Evolutionary conservation across 2,797 vertebrate species (phyloP).

Genomic region (Silurus aristotelis): DNA sequence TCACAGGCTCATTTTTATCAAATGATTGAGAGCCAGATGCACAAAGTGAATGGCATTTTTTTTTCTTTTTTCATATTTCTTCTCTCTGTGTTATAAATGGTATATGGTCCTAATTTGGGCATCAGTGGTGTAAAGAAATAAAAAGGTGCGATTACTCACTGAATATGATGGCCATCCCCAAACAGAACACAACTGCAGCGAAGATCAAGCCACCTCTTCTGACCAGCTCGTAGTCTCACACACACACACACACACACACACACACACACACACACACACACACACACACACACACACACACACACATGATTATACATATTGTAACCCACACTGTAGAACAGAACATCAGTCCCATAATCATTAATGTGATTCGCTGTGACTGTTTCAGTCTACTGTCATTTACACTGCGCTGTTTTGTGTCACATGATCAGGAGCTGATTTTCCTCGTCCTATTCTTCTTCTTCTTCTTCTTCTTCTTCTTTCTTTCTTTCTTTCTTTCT

Average conservation of each 20-base stretch:
- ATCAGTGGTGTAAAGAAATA: no score
- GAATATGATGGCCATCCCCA: conserved; percentile 81
- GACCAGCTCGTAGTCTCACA: conserved; percentile 78
- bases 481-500: no score
- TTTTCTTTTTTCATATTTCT: no score
- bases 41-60: no score
- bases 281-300: background rate
- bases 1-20: no score
- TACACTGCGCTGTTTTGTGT: background rate
- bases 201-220: conserved; percentile 83
- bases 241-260: background rate
- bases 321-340: background rate
- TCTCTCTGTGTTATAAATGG: no score
- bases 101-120: no score
- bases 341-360: background rate
- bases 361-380: background rate
- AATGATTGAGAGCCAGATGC: no score
- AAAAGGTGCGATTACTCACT: conserved; percentile 70
- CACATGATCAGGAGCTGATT: no score
- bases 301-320: background rate
- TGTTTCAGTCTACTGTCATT: background rate
- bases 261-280: conserved; percentile 1
- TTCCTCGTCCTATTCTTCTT: no score
- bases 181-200: conserved; percentile 76
- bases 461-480: no score